Evolutionary conservation across 2,113 vertebrate species (phyloP), one percentile per base, ranked within the genome.

Genomic region (Aegotheles bennettii): DNA sequence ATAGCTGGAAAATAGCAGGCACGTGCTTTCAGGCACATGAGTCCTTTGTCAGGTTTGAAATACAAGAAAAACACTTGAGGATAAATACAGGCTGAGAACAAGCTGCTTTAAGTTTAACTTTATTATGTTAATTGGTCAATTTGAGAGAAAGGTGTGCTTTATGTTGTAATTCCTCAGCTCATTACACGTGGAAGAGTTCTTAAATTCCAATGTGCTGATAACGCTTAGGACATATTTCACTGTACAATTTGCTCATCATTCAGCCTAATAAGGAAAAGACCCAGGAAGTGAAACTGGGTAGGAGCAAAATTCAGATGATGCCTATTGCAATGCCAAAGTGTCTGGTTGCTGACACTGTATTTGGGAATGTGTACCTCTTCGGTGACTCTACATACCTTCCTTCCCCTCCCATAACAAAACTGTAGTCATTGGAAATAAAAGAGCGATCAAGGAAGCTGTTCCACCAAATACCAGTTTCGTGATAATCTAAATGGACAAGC

Each of bases 91-190:
- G 64, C 56, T 74, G 80, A 90, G 89, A 97, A 84, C 64, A 93
- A 89, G 33, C n/a, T 81, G 60, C 83, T 89, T 64, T 86, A 71
- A 88, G 50, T 86, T 84, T 87, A 84, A 94, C 77, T 93, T 87
- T 45, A 63, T 94, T 75, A 92, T 87, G 86, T 43, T 94, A 95
- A 96, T 89, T 68, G 94, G 89, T 64, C 68, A 81, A 18, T 60
- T 89, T 89, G 77, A 97, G 78, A 92, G 84, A 82, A 93, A 91
- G 87, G 77, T 94, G 91, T 76, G 53, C 51, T 84, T 75, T 78
- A 57, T 89, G 60, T 56, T 78, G 56, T 81, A 94, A 93, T 63
- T 93, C 90, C 73, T 92, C 79, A 56, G 48, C 73, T 94, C 69
- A 84, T 89, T 92, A 78, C 53, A 19, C 18, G 47, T 57, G 51